These are phyloP conservation scores for Podilymbus podiceps DNA, from an alignment of 2,113 vertebrate species.

Conservation along the genomic window DNA sequence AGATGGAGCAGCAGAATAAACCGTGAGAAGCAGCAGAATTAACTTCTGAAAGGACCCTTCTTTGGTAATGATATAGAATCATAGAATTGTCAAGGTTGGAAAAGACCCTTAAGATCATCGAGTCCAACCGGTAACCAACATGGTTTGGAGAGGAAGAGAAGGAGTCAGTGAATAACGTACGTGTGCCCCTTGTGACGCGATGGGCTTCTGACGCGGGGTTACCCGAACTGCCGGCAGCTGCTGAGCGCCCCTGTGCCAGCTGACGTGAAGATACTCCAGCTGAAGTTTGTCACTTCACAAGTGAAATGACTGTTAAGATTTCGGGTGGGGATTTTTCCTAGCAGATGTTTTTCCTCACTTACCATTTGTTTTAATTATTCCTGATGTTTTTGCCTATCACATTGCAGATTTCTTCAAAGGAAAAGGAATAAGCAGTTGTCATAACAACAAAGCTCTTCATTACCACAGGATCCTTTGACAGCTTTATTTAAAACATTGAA, in stretches of 20 bases:
- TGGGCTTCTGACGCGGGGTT: background rate
- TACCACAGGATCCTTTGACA: constrained; percentile 77
- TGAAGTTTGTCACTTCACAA: constrained; percentile 46
- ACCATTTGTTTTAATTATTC: constrained; percentile 76
- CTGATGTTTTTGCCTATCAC: constrained; percentile 73
- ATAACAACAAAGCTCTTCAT: constrained; percentile 83
- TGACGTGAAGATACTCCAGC: background rate
- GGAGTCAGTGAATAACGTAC: fast-evolving
- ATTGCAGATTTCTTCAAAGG: constrained; percentile 70
- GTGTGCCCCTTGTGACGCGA: background rate
- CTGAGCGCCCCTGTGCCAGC: background rate
- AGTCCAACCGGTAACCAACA: too few species aligned
- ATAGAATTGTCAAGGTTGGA: too few species aligned
- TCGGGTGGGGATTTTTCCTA: constrained; percentile 53
- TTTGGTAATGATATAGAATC: background rate
- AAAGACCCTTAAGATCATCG: too few species aligned
- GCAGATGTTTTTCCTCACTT: constrained; percentile 48
- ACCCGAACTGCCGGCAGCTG: background rate
- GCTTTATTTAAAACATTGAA: constrained; percentile 77
- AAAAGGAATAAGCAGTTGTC: constrained; percentile 78
- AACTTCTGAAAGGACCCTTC: background rate
- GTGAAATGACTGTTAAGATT: constrained; percentile 7
- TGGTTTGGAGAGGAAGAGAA: background rate
- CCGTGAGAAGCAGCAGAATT: background rate
- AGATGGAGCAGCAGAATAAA: background rate